A percentile compares a stretch with the other conserved stretches of the same genome.
These are phyloP conservation scores for Philhelius pedissequus DNA, from an alignment of 2,888 invertebrate genomes.

Conservation along the genomic window DNA sequence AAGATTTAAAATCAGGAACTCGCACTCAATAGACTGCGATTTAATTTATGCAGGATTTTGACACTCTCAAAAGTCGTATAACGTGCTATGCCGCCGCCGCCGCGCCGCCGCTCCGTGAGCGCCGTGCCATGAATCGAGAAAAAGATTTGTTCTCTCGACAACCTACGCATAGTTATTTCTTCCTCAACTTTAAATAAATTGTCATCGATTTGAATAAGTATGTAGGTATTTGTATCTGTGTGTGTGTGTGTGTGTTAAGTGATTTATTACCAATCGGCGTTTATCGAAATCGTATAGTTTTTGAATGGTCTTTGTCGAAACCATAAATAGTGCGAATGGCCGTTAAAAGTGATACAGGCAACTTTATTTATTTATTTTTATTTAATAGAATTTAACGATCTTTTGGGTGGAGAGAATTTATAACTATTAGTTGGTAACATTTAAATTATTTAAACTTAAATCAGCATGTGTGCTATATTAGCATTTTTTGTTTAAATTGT, in stretches of 20 bases:
- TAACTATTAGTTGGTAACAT: neutral
- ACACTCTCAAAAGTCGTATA: conserved; percentile 1
- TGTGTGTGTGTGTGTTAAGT: conserved; percentile 3
- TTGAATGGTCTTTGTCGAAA: conserved; percentile 63
- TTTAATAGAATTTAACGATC: conserved; percentile 38
- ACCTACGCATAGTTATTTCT: conserved; percentile 44
- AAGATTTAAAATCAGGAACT: conserved; percentile 64
- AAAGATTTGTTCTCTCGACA: conserved; percentile 8
- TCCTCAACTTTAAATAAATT: conserved; percentile 18
- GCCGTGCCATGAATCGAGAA: too few species aligned
- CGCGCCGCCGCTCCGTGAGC: too few species aligned
- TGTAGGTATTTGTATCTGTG: neutral
- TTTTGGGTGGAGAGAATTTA: conserved; percentile 27
- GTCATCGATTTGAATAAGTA: conserved; percentile 30
- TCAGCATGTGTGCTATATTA: conserved; percentile 56
- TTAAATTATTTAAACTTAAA: conserved; percentile 17
- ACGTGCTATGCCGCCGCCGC: too few species aligned
- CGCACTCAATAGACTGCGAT: conserved; percentile 34
- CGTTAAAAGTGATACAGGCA: conserved; percentile 52
- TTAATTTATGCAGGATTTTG: conserved; percentile 59
- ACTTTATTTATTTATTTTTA: conserved; percentile 18
- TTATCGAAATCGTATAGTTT: conserved; percentile 62
- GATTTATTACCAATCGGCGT: conserved; percentile 61
- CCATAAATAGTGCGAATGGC: conserved; percentile 49
- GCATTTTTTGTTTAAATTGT: conserved; percentile 56